Conservation (phyloP, 2,797 vertebrate genomes). For the Valencia hispanica region DNA sequence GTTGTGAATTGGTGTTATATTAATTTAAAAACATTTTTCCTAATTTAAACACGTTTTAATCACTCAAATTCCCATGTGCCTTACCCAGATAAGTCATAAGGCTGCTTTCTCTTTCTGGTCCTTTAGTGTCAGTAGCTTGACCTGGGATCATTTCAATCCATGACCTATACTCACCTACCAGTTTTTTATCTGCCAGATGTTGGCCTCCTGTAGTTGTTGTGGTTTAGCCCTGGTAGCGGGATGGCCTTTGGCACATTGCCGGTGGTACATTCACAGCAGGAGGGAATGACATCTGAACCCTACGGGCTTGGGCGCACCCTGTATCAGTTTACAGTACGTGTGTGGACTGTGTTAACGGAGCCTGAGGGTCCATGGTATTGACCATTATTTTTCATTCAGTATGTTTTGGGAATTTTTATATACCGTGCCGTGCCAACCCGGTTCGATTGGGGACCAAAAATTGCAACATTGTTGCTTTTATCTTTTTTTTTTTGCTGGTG, state of each 20-base stretch:
- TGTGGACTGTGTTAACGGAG: not conserved
- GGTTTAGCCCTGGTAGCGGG: constrained; percentile 42
- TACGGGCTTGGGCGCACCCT: constrained; percentile 27
- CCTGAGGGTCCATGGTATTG: not conserved
- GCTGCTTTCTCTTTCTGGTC: not conserved
- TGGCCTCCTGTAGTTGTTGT: constrained; percentile 48
- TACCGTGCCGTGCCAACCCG: too few relatives aligned
- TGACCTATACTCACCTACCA: not conserved
- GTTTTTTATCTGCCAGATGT: not conserved
- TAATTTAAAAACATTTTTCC: not conserved
- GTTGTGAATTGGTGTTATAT: not conserved
- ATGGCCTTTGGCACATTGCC: constrained; percentile 28
- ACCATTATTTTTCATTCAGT: not conserved
- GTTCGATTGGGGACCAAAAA: too few relatives aligned
- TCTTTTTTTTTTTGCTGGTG: too few relatives aligned
- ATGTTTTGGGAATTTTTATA: not conserved
- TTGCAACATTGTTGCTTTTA: too few relatives aligned
- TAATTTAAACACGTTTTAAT: not conserved
- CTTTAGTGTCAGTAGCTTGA: not conserved
- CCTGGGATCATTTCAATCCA: not conserved
- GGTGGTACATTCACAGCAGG: constrained; percentile 48
- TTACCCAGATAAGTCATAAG: not conserved
- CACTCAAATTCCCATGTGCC: too few relatives aligned
- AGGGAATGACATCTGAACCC: constrained; percentile 46
- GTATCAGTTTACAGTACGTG: constrained; percentile 5